A percentile compares a stretch with the other conserved stretches of the same genome.
phyloP scores from a whole-genome alignment of 2,888 invertebrate species.

The Aspidiotus destructor region DNA sequence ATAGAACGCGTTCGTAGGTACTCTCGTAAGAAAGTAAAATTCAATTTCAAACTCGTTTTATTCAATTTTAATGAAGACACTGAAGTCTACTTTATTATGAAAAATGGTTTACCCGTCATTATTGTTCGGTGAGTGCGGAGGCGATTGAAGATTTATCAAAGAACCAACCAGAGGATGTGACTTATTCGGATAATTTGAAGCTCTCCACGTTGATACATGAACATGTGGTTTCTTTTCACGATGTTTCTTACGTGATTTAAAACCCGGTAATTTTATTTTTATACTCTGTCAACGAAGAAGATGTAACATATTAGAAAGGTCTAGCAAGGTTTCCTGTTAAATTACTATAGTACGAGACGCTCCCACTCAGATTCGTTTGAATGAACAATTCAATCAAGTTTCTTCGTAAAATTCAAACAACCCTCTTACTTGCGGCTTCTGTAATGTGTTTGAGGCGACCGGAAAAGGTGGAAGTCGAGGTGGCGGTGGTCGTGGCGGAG shows the following conservation, averaged over 20 bases:
- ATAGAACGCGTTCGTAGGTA: neutral
- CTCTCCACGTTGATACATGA: slow-evolving; percentile 26
- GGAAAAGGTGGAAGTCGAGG: slow-evolving; percentile 50
- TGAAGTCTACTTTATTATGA: too few relatives aligned
- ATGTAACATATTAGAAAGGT: neutral
- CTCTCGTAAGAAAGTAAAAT: neutral
- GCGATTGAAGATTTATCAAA: slow-evolving; percentile 60
- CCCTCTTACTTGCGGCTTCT: slow-evolving; percentile 39
- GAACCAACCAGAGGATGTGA: slow-evolving; percentile 44
- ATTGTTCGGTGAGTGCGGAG: slow-evolving; percentile 56
- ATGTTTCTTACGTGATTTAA: slow-evolving; percentile 28
- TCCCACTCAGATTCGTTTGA: neutral
- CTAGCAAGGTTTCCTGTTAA: neutral
- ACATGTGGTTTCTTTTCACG: slow-evolving; percentile 12
- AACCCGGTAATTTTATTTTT: slow-evolving; percentile 30
- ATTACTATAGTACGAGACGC: neutral
- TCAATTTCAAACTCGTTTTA: neutral
- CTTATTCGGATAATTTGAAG: slow-evolving; percentile 18
- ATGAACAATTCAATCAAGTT: neutral
- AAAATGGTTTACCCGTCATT: slow-evolving; percentile 8
- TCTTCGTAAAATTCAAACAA: neutral
- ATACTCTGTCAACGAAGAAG: slow-evolving; percentile 22
- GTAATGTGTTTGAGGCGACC: slow-evolving; percentile 34
- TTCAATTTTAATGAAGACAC: neutral
- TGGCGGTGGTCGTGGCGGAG: slow-evolving; percentile 63